Evolutionary conservation across 2,888 invertebrate species (phyloP), one percentile per base, ranked within the genome.

Genomic region (Tenodera sinensis): DNA sequence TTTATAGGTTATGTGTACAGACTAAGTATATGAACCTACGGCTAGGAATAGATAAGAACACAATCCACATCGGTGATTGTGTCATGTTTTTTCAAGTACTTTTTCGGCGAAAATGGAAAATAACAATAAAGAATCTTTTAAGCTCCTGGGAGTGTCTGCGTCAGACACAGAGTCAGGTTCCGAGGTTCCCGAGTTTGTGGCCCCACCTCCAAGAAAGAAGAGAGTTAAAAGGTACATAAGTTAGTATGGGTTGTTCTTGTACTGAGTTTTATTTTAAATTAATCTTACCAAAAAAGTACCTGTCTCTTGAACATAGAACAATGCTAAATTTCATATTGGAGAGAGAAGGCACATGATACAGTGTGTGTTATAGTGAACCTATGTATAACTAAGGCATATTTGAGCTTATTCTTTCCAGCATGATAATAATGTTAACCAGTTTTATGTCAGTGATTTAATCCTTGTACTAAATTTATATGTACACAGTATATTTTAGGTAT

Each of bases 41-140:
- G 54, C 25, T 71, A 71, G 20, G 0, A 71, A 20, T 71, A 25
- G 54, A 20, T 14, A 71, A 71, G 15, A 20, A 71, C 54, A 6
- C 54, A 71, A 20, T 71, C 6, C 54, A 20, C 54, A 20, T 25
- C 27, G 27, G 82, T 85, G 83, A 34, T n/a, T n/a, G 71, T 85
- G 90, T 86, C 89, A 89, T 90, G 89, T 88, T 88, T 88, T 71
- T 85, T 83, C 85, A 83, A 84, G 47, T 84, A 4, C 82, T 47
- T 84, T 71, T 85, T 15, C 84, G 28, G 20, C 27, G 82, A 82
- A 71, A 89, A 91, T 91, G 91, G 90, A 90, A 85, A 94, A 93
- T 93, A 93, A 93, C 91, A 94, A 94, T 92, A 96, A 95, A 92
- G 96, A 96, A 93, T 95, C 95, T 91, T 95, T 95, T 92, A 95